phyloP scores from a whole-genome alignment of 23 tunicate species.

The Styela clava region DNA sequence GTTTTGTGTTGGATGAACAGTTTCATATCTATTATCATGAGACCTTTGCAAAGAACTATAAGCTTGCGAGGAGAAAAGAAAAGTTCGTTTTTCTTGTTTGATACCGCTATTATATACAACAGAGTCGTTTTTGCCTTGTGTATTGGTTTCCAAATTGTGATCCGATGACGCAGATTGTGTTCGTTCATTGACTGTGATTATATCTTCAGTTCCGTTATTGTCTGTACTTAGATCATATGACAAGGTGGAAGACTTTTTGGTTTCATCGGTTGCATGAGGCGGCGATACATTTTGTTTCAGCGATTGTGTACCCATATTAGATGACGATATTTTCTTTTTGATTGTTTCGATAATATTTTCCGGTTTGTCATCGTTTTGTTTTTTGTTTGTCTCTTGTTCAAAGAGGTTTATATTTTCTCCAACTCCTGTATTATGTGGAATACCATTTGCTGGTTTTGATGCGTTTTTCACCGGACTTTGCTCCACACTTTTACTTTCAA shows the following conservation, averaged over 20 bases:
- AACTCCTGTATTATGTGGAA: background rate
- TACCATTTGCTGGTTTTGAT: background rate
- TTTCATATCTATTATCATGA: background rate
- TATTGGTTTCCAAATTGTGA: background rate
- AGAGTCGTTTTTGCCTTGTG: background rate
- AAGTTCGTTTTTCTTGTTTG: constrained; percentile 1
- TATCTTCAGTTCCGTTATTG: background rate
- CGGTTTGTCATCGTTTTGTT: background rate
- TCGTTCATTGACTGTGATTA: background rate
- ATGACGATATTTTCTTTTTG: background rate
- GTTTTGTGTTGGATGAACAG: background rate
- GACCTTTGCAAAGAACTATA: background rate
- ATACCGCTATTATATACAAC: background rate
- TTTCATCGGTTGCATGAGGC: background rate
- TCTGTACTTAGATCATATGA: background rate
- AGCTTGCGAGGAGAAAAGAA: constrained; percentile 4
- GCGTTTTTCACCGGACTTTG: background rate
- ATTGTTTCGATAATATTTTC: background rate
- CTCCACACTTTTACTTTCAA: background rate
- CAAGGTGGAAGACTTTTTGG: background rate
- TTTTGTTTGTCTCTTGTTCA: background rate
- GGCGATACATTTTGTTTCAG: background rate
- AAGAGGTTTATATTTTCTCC: background rate
- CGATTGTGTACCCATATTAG: background rate
- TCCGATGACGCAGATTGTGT: background rate